Conservation (phyloP, 1,140 invertebrate genomes). For the Campoletis sonorensis region DNA sequence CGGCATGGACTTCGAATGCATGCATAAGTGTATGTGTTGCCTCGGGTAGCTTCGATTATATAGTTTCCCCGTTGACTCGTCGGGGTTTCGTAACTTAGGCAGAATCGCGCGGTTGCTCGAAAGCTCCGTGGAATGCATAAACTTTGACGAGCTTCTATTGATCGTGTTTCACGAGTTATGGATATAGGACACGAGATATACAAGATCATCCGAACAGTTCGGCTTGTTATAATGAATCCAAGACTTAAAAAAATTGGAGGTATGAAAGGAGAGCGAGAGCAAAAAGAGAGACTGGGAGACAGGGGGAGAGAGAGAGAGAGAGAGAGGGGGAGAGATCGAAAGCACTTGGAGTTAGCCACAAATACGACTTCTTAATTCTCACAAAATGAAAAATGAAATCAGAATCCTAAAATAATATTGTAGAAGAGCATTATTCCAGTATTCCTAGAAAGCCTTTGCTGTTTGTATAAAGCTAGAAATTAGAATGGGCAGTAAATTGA, state of each 20-base stretch:
- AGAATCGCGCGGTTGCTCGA: slow-evolving; percentile 20
- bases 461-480: no score
- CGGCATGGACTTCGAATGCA: background rate
- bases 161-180: slow-evolving; percentile 21
- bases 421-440: background rate
- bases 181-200: background rate
- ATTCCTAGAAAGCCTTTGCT: no score
- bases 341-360: background rate
- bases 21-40: background rate
- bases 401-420: background rate
- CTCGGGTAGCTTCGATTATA: slow-evolving; percentile 23
- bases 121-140: slow-evolving; percentile 30
- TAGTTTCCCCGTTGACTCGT: slow-evolving; percentile 17
- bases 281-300: background rate
- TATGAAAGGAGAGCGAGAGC: no score
- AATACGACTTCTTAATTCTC: background rate
- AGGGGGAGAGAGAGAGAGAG: background rate
- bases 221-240: slow-evolving; percentile 5
- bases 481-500: no score
- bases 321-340: background rate
- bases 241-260: background rate
- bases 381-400: no score
- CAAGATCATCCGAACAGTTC: background rate
- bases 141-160: slow-evolving; percentile 29
- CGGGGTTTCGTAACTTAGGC: slow-evolving; percentile 3